These are phyloP conservation scores for Hecatera dysodea DNA, from an alignment of 2,888 invertebrate species.

Conservation along the genomic window DNA sequence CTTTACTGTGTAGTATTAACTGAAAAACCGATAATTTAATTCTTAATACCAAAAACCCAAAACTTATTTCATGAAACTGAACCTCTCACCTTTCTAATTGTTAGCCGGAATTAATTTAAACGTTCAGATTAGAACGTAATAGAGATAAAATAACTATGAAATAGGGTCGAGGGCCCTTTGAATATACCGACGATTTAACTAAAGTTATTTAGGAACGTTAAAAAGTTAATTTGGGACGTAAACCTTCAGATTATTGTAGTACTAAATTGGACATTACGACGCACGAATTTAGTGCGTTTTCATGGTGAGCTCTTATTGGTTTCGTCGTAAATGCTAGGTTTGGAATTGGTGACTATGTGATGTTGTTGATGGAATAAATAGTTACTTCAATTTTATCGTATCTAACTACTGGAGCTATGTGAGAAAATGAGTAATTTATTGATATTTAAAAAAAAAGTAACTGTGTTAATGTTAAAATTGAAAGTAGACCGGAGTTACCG, in stretches of 20 bases:
- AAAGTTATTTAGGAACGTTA: slow-evolving; percentile 49
- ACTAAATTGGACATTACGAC: slow-evolving; percentile 36
- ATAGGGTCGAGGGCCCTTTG: slow-evolving; percentile 41
- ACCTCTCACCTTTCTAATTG: slow-evolving; percentile 50
- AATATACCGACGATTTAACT: slow-evolving; percentile 30
- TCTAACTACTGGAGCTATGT: too few species aligned
- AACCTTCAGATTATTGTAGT: slow-evolving; percentile 55
- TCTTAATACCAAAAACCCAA: slow-evolving; percentile 45
- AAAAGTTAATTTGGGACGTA: slow-evolving; percentile 60
- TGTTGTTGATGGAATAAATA: too few species aligned
- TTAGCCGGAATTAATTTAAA: slow-evolving; percentile 63
- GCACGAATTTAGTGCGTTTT: slow-evolving; percentile 23
- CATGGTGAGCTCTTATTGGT: slow-evolving; percentile 9
- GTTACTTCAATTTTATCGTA: too few species aligned
- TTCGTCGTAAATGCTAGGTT: slow-evolving; percentile 14
- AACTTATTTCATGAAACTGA: slow-evolving; percentile 43
- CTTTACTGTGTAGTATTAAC: background rate
- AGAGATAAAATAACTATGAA: slow-evolving; percentile 65
- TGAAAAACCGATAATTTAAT: slow-evolving; percentile 23
- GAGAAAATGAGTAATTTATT: too few species aligned
- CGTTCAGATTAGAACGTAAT: slow-evolving; percentile 57
- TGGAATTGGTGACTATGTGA: slow-evolving; percentile 3
- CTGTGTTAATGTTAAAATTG: too few species aligned
- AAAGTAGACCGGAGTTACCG: too few species aligned
- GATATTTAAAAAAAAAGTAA: too few species aligned